phyloP scores from a whole-genome alignment of 2,888 invertebrate genomes.

The Euplexia lucipara region DNA sequence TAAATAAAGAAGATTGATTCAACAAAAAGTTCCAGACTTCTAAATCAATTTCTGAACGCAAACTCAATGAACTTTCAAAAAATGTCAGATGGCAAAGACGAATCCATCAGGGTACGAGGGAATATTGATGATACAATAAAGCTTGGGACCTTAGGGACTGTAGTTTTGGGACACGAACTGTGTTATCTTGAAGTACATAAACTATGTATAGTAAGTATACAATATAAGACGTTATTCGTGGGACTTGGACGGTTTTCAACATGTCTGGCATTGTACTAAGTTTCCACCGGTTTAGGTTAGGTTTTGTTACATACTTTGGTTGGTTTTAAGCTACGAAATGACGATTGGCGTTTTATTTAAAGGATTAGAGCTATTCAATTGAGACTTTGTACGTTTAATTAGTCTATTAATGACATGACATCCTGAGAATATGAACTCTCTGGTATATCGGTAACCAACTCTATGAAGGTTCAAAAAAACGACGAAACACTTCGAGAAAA shows the following conservation, averaged over 20 bases:
- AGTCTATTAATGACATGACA: too few species aligned
- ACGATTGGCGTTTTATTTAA: too few species aligned
- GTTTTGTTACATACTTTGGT: constrained; percentile 7
- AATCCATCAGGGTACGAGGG: constrained; percentile 19
- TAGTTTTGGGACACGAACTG: constrained; percentile 42
- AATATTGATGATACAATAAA: constrained; percentile 43
- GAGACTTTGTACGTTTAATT: too few species aligned
- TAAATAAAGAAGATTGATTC: not conserved
- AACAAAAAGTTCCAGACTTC: constrained; percentile 4
- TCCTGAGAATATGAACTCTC: too few species aligned
- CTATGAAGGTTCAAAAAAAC: too few species aligned
- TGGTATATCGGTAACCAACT: too few species aligned
- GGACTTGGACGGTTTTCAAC: constrained; percentile 6
- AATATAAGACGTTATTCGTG: constrained; percentile 33
- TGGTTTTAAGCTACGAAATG: too few species aligned
- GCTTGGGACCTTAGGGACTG: constrained; percentile 12
- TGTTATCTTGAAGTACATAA: constrained; percentile 38
- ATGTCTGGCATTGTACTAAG: constrained; percentile 25
- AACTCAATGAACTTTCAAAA: constrained; percentile 24
- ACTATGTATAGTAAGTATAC: too few species aligned
- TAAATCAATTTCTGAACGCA: constrained; percentile 31
- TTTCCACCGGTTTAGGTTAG: constrained; percentile 25
- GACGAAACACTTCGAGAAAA: too few species aligned
- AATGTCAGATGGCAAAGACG: constrained; percentile 29
- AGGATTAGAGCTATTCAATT: too few species aligned